Base-by-base conservation (phyloP, 2,888 invertebrate genomes). In the Campopleginae sp. region DNA sequence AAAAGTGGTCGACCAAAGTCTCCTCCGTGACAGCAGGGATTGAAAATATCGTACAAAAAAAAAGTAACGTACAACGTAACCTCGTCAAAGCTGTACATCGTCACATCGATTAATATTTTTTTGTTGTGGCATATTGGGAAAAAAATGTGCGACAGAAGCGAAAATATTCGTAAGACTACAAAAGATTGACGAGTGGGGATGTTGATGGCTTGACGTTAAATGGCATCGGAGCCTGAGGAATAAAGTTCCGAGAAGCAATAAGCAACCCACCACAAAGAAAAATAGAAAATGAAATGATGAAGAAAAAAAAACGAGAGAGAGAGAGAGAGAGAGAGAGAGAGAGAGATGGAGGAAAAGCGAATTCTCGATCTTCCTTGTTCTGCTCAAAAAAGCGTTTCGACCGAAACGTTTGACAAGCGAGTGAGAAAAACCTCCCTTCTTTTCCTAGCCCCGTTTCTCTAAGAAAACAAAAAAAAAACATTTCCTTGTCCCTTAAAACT, bases 1-100 rank as follows among this genome's bases (percentile, higher is more conserved):
- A 93, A 93, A 88, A 91, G 89, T 81, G 92, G 93, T 77, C 90
- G 93, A 85, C 91, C 93, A 80, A 94, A 94, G 87, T 93, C 93
- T 90, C 93, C 93, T 84, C 93, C 93, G 93, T 94, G 93, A 94
- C 93, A 93, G 89, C 91, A 91, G 92, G 89, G 88, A 84, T 79
- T 68, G 38, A 79, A 79, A 77, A 85, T 83, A 48, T 70, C 86
- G 66, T 75, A 80, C 80, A 82, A 78, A 77, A 54, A 85, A 82
- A 63, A 85, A 82, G 65, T 44, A 8, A 70, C 74, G 77, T 70
- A 65, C 75, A 58, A 58, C 58, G 61, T 68, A 38, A 70, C 51
- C 63, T 75, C 79, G 79, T 70, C 58, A 27, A 79, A 23, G 31
- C 68, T 61, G 38, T 58, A 74, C 76, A n/a, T 48, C 27, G n/a